phyloP scores from a whole-genome alignment of 2,888 invertebrate genomes.

The Dermolepida albohirtum region DNA sequence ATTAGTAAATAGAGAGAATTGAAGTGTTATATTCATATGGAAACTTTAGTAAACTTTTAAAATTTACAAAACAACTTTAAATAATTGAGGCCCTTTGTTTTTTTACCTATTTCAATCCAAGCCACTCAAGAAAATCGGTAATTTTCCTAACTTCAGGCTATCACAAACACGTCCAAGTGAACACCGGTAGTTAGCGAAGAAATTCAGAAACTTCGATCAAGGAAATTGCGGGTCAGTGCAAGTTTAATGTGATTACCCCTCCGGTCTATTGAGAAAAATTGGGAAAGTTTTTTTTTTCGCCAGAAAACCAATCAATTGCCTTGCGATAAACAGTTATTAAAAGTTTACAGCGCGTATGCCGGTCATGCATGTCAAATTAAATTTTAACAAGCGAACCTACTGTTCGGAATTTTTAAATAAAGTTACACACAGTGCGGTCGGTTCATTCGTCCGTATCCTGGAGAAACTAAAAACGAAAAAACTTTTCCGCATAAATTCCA shows the following conservation, averaged over 20 bases:
- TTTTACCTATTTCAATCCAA: no score
- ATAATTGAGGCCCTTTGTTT: no score
- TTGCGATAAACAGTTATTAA: conserved; percentile 31
- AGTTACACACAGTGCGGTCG: background rate
- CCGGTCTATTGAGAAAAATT: conserved; percentile 25
- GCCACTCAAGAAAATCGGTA: no score
- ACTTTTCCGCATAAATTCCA: conserved; percentile 6
- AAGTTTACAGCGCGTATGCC: conserved; percentile 13
- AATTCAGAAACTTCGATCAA: conserved; percentile 8
- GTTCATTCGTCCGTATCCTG: conserved; percentile 7
- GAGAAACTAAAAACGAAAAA: background rate
- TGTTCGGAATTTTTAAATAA: conserved; percentile 26
- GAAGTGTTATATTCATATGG: no score
- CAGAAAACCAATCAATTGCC: conserved; percentile 20
- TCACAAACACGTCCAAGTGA: no score
- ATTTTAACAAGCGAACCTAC: conserved; percentile 15
- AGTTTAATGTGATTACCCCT: conserved; percentile 28
- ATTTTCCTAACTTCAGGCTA: no score
- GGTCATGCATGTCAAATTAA: conserved; percentile 30
- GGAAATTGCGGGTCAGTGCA: conserved; percentile 16
- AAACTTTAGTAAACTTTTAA: no score
- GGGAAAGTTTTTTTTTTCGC: conserved; percentile 18
- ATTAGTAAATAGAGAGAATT: no score
- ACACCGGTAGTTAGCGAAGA: background rate
- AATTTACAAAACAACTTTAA: no score